phyloP scores from a whole-genome alignment of 2,888 invertebrate genomes.

The Oasisia sp. region DNA sequence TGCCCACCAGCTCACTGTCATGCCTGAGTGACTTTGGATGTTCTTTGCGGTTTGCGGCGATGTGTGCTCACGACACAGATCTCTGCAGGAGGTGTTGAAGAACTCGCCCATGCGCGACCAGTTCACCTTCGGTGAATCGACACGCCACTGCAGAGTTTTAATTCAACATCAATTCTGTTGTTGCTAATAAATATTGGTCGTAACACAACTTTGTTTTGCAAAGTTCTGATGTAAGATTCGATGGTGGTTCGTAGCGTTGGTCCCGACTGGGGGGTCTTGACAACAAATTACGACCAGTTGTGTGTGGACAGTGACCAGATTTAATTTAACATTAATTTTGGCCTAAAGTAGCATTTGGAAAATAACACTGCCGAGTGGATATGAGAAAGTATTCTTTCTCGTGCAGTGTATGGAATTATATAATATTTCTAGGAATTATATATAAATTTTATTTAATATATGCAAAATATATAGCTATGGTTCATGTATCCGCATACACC shows the following conservation, averaged over 20 bases:
- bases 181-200: background rate
- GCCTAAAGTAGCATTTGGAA: background rate
- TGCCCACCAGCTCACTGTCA: background rate
- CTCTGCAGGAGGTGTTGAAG: background rate
- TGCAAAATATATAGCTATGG: too few species aligned
- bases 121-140: background rate
- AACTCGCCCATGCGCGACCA: background rate
- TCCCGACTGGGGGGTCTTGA: background rate
- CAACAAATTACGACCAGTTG: background rate
- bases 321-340: constrained; percentile 13
- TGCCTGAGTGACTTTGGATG: background rate
- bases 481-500: too few species aligned
- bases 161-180: background rate
- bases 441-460: too few species aligned
- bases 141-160: background rate
- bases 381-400: too few species aligned
- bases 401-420: too few species aligned
- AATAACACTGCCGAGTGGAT: background rate
- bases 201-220: background rate
- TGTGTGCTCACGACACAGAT: background rate
- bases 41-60: background rate
- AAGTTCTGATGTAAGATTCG: background rate
- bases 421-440: too few species aligned
- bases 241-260: background rate
- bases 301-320: background rate